Evolutionary conservation across 2,113 vertebrate genomes (phyloP).

Genomic region (Uria lomvia): DNA sequence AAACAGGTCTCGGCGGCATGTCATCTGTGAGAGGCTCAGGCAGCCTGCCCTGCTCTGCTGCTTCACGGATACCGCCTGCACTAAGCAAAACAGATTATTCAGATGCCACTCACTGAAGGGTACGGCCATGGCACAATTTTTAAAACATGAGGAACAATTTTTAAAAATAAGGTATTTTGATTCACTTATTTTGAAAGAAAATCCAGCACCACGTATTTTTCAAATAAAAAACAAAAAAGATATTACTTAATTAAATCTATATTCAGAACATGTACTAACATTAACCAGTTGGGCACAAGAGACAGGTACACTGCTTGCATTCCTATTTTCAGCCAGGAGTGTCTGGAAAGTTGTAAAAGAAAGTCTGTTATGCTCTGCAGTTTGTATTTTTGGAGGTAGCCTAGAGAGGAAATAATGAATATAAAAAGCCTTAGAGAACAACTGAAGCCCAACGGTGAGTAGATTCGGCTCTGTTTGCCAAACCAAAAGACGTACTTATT

Average conservation of each 20-base stretch:
- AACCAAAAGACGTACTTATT: neutral
- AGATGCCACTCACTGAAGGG: neutral
- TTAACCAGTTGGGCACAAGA: neutral
- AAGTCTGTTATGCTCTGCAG: neutral
- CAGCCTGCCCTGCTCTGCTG: neutral
- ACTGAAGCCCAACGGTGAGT: neutral
- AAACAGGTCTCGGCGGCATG: neutral
- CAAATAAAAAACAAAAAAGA: neutral
- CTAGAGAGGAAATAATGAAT: neutral
- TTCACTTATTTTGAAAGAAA: neutral
- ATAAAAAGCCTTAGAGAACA: neutral
- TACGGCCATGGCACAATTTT: neutral
- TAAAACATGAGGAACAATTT: neutral
- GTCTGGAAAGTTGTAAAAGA: neutral
- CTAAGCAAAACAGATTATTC: neutral
- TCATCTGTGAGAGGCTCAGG: neutral
- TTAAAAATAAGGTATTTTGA: neutral
- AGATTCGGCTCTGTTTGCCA: neutral
- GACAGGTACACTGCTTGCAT: neutral
- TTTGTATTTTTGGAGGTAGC: neutral
- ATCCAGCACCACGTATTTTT: neutral
- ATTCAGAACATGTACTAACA: neutral
- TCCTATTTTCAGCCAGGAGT: neutral
- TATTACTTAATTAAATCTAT: neutral
- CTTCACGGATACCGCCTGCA: neutral